phyloP scores from a whole-genome alignment of 2,888 invertebrate genomes.

The Phalera bucephala region DNA sequence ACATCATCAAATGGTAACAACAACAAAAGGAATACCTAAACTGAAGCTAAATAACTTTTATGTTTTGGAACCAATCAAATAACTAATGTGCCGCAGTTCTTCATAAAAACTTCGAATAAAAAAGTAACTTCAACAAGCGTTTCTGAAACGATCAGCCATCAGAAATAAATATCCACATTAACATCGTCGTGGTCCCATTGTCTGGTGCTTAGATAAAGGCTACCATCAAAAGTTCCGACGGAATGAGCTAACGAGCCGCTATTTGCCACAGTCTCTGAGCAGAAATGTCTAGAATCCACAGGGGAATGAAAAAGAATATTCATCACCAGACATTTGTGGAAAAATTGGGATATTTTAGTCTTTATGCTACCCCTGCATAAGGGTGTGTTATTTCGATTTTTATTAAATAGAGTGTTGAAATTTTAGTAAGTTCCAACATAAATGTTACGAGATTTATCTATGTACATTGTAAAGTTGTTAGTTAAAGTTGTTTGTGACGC shows the following conservation, averaged over 20 bases:
- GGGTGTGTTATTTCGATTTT: too few relatives aligned
- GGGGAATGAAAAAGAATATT: constrained; percentile 21
- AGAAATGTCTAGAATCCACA: constrained; percentile 16
- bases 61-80: too few relatives aligned
- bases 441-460: too few relatives aligned
- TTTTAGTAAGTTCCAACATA: too few relatives aligned
- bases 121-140: background rate
- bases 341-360: background rate
- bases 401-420: too few relatives aligned
- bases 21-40: too few relatives aligned
- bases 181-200: constrained; percentile 14
- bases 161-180: constrained; percentile 10
- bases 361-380: too few relatives aligned
- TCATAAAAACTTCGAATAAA: background rate
- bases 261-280: constrained; percentile 37
- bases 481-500: too few relatives aligned
- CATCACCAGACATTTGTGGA: constrained; percentile 1
- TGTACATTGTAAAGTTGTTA: too few relatives aligned
- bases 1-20: too few relatives aligned
- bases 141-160: background rate
- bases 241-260: constrained; percentile 49
- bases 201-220: constrained; percentile 30
- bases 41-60: too few relatives aligned
- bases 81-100: too few relatives aligned
- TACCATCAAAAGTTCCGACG: constrained; percentile 33